Conservation (phyloP, 2,797 vertebrate species). For the Rhodeus uyekii region DNA sequence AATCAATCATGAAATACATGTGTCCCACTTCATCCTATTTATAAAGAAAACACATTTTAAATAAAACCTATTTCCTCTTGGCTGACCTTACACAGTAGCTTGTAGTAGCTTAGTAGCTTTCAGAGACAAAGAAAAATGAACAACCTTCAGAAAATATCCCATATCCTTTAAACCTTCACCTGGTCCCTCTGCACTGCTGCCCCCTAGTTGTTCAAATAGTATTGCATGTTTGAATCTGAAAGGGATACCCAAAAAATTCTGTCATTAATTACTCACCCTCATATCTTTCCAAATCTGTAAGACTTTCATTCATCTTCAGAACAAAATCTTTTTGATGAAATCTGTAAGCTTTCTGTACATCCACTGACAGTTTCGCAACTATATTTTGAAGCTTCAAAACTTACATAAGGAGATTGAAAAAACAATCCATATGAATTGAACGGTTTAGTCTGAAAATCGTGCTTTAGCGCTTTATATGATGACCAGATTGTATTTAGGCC, state of each 20-base stretch:
- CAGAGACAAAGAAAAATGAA: background rate
- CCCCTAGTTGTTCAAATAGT: background rate
- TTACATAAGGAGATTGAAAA: background rate
- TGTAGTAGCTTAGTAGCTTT: background rate
- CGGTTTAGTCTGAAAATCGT: background rate
- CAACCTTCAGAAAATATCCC: too few species aligned
- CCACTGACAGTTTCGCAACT: background rate
- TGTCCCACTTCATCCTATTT: background rate
- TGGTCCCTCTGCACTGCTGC: constrained; percentile 4
- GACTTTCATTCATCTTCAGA: background rate
- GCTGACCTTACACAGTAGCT: background rate
- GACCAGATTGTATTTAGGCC: background rate
- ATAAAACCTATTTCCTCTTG: background rate
- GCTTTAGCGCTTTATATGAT: background rate
- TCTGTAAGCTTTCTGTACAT: background rate
- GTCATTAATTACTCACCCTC: background rate
- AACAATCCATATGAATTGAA: background rate
- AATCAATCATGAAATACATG: constrained; percentile 2
- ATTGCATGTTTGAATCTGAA: background rate
- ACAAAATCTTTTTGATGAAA: background rate
- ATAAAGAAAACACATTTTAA: background rate
- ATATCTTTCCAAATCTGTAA: background rate
- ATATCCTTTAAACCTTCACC: background rate
- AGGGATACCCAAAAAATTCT: background rate
- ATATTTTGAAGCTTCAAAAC: background rate